Evolutionary conservation across 64 coral and sea anemone species (phyloP), one percentile per base, ranked within the genome.

Genomic region (Astreopora myriophthalma): DNA sequence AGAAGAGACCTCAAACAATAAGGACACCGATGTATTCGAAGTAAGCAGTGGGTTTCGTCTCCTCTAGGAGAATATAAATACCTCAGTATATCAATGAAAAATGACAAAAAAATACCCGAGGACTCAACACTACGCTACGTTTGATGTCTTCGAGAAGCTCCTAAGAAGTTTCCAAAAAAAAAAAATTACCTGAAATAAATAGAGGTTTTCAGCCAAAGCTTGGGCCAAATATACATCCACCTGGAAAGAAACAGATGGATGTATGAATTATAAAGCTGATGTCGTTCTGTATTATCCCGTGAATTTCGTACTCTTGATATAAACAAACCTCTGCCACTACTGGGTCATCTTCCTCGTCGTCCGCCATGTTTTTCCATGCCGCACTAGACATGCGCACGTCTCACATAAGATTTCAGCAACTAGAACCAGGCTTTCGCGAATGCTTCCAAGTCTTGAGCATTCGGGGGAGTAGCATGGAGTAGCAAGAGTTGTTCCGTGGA

Each of bases 221-320:
- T 98, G 89, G 24, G 93, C 96, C 73, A 98, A 90, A 86, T 92
- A 98, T 58, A 98, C 96, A 73, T 98, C 96, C 22, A 98, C 86
- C 96, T 98, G 36, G 8, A 22, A 52, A 75, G 30, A 14, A 88
- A 36, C 22, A 74, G 29, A 6, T 69, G 74, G 42, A 24, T 26
- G 8, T 46, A 11, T 28, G 62, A 6, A 9, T 61, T 14, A 83
- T 64, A 65, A 11, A 64, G 38, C 19, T 64, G n/a, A 8, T 13
- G 3, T 23, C 0, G 1, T 11, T 13, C 8, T 64, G 4, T 76
- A 13, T 23, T 42, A 12, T 13, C n/a, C 1, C 69, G 25, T 30
- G 36, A 42, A 51, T 12, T 77, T 40, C 22, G 29, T 20, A 73
- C 12, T 31, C 9, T 4, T 46, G 11, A 33, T 48, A 9, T 39